A percentile compares a stretch with the other conserved stretches of the same genome.
These are phyloP conservation scores for Lutraria rhynchaena DNA, from an alignment of 1,140 invertebrate genomes.

Conservation along the genomic window DNA sequence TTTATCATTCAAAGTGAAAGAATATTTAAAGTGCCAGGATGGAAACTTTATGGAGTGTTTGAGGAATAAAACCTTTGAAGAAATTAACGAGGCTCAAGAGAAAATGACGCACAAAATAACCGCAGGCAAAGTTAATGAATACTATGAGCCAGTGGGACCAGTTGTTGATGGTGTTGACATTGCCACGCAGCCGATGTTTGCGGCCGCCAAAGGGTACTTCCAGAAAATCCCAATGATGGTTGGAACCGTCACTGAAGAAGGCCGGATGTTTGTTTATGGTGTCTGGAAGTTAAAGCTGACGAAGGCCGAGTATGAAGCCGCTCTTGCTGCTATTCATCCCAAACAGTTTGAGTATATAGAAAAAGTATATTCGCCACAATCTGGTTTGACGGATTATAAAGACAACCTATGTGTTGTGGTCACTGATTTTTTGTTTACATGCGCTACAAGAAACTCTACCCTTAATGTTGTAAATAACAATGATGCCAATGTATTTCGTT, in stretches of 20 bases:
- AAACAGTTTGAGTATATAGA: constrained; percentile 11
- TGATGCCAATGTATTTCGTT: constrained; percentile 58
- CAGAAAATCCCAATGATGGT: constrained; percentile 64
- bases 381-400: constrained; percentile 54
- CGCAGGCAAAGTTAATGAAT: constrained; percentile 62
- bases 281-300: constrained; percentile 56
- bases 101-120: constrained; percentile 51
- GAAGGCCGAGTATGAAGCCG: constrained; percentile 15
- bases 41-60: constrained; percentile 21
- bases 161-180: constrained; percentile 62
- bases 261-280: constrained; percentile 63
- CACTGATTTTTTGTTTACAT: constrained; percentile 66
- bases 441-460: constrained; percentile 59
- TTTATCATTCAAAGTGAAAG: constrained; percentile 21
- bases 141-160: constrained; percentile 68
- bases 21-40: constrained; percentile 14
- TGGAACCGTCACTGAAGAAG: constrained; percentile 65
- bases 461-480: constrained; percentile 51
- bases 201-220: constrained; percentile 51
- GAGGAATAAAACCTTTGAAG: constrained; percentile 15
- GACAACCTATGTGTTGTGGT: constrained; percentile 48
- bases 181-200: constrained; percentile 31
- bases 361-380: constrained; percentile 59
- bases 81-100: constrained; percentile 42
- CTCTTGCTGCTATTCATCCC: constrained; percentile 12